These are phyloP conservation scores for Macropus fuliginosus DNA, from an alignment of 2,797 vertebrate genomes.

Conservation along the genomic window DNA sequence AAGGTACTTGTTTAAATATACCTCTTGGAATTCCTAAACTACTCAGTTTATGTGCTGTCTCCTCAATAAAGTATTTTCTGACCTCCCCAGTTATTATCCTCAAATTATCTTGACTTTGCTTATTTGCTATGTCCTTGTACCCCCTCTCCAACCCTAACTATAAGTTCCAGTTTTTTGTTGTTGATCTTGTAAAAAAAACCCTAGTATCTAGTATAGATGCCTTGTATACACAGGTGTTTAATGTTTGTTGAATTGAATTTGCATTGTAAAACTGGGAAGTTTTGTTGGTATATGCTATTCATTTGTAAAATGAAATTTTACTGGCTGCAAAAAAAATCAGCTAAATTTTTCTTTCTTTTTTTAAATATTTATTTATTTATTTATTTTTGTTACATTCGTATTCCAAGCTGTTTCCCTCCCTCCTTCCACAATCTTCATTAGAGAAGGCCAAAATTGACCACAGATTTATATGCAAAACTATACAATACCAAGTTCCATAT, in stretches of 20 bases:
- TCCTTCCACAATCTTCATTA: too few species aligned
- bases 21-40: neutral
- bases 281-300: slow-evolving; percentile 23
- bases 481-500: neutral
- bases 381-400: neutral
- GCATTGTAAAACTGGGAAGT: slow-evolving; percentile 38
- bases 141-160: neutral
- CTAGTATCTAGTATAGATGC: too few species aligned
- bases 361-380: neutral
- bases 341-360: slow-evolving; percentile 21
- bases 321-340: too few species aligned
- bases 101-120: neutral
- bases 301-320: slow-evolving; percentile 22
- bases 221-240: too few species aligned
- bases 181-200: neutral
- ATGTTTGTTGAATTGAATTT: neutral
- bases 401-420: too few species aligned
- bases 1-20: neutral
- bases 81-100: neutral
- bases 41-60: neutral
- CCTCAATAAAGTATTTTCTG: neutral
- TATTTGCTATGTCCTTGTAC: neutral
- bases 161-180: neutral
- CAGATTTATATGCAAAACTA: too few species aligned
- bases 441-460: too few species aligned